A percentile compares a stretch with the other conserved stretches of the same genome.
phyloP scores from a whole-genome alignment of 2,888 invertebrate genomes.

The Sicus ferrugineus region DNA sequence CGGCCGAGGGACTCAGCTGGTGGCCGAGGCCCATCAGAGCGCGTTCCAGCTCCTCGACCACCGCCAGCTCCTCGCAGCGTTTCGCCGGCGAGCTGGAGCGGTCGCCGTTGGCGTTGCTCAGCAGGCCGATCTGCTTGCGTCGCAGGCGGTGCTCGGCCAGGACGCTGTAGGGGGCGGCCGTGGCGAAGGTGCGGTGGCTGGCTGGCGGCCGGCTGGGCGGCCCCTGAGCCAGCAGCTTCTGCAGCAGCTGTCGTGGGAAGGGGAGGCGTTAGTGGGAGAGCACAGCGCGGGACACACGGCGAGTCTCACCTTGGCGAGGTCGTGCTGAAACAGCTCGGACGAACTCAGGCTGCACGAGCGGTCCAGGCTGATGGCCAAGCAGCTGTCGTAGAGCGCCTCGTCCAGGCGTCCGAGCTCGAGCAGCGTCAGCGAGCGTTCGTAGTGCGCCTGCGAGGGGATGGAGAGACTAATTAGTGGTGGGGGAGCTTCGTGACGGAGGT shows the following conservation, averaged over 20 bases:
- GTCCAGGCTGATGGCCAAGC: conserved; percentile 67
- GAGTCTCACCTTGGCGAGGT: conserved; percentile 62
- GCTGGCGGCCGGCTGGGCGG: conserved; percentile 45
- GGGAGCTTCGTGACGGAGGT: background rate
- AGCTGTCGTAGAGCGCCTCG: conserved; percentile 67
- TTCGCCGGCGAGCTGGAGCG: conserved; percentile 41
- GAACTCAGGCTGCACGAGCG: conserved; percentile 58
- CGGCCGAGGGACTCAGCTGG: conserved; percentile 19
- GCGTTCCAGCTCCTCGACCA: conserved; percentile 42
- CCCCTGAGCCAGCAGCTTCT: conserved; percentile 60
- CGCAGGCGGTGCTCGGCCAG: conserved; percentile 45
- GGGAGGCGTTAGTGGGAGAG: background rate
- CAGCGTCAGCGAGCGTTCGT: conserved; percentile 67
- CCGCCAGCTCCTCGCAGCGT: conserved; percentile 47
- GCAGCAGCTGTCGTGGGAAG: conserved; percentile 52
- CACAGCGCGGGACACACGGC: background rate
- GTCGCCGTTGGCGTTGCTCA: conserved; percentile 40
- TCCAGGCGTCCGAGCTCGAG: conserved; percentile 66
- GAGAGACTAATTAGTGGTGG: background rate
- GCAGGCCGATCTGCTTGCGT: conserved; percentile 48
- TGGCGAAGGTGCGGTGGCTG: conserved; percentile 45
- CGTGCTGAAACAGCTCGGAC: conserved; percentile 63
- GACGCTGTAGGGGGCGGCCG: conserved; percentile 49
- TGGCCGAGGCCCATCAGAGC: background rate
- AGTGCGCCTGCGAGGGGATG: conserved; percentile 64